phyloP scores from a whole-genome alignment of 1,140 invertebrate species.

The Atta texana region DNA sequence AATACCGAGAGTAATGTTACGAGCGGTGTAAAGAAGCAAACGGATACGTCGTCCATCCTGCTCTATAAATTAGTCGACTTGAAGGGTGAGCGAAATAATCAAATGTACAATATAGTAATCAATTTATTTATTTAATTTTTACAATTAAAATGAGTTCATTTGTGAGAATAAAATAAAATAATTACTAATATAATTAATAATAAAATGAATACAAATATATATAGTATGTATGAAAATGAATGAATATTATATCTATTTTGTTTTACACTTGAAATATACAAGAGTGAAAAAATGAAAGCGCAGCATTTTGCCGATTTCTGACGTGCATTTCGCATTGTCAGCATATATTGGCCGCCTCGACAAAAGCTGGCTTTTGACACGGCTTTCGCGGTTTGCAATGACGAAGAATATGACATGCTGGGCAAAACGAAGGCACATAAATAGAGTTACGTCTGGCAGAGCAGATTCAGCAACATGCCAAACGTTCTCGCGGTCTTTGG shows the following conservation, averaged over 20 bases:
- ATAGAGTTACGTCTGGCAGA: slow-evolving; percentile 12
- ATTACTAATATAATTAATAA: slow-evolving; percentile 1
- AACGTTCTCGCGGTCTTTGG: not conserved
- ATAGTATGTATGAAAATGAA: not conserved
- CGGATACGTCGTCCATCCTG: slow-evolving; percentile 92
- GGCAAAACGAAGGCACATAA: slow-evolving; percentile 41
- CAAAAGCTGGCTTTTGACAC: slow-evolving; percentile 18
- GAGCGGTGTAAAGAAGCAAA: slow-evolving; percentile 96
- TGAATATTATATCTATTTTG: not conserved
- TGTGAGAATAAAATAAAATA: not conserved
- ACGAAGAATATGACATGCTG: slow-evolving; percentile 10
- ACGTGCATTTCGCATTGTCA: not conserved
- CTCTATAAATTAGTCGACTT: slow-evolving; percentile 95
- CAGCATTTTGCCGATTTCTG: not conserved
- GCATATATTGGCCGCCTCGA: not conserved
- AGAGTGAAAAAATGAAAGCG: not conserved
- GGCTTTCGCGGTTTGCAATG: slow-evolving; percentile 5
- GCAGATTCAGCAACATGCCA: slow-evolving; percentile 5
- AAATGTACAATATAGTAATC: not conserved
- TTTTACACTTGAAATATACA: not conserved
- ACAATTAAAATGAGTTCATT: not conserved
- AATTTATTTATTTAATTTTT: slow-evolving; percentile 23
- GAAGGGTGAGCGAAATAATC: slow-evolving; percentile 89
- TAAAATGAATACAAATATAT: not conserved
- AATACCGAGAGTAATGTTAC: slow-evolving; percentile 97